A percentile compares a stretch with the other conserved stretches of the same genome.
These are phyloP conservation scores for Neotoma lepida DNA, from an alignment of 2,113 vertebrate genomes.

Conservation along the genomic window DNA sequence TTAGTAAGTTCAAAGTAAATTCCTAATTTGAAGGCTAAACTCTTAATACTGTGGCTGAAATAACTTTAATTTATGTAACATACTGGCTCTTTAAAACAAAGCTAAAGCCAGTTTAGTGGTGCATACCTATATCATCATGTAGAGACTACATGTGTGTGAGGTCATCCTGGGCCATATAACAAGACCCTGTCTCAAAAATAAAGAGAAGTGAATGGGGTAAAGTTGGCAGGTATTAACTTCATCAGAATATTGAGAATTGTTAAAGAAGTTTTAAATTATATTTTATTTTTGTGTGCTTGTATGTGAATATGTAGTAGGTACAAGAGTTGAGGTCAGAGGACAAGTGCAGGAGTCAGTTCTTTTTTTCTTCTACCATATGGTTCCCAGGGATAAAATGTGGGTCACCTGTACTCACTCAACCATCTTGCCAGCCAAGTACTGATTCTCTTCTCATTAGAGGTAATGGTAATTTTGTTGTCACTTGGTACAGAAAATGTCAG, in stretches of 20 bases:
- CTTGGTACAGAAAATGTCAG: not conserved
- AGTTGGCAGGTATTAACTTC: not conserved
- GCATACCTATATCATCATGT: not conserved
- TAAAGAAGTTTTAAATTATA: not conserved
- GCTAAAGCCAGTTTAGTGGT: not conserved
- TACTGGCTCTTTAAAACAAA: constrained; percentile 13
- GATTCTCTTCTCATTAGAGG: not conserved
- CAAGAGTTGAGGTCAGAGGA: not conserved
- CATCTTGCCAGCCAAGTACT: not conserved
- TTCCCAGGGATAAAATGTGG: not conserved
- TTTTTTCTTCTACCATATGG: not conserved
- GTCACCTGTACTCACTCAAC: not conserved
- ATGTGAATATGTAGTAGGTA: not conserved
- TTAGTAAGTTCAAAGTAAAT: constrained; percentile 18
- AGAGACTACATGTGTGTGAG: not conserved
- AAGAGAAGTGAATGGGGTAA: not conserved
- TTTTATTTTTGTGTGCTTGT: not conserved
- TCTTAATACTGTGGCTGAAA: constrained; percentile 42
- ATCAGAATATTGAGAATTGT: not conserved
- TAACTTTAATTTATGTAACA: constrained; percentile 14
- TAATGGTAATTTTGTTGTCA: constrained; percentile 41
- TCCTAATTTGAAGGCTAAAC: constrained; percentile 29
- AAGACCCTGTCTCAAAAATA: not conserved
- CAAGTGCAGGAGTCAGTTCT: not conserved
- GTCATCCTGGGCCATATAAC: not conserved